Evolutionary conservation across 2,113 vertebrate species (phyloP), one percentile per base, ranked within the genome.

Genomic region (Serilophus lunatus): DNA sequence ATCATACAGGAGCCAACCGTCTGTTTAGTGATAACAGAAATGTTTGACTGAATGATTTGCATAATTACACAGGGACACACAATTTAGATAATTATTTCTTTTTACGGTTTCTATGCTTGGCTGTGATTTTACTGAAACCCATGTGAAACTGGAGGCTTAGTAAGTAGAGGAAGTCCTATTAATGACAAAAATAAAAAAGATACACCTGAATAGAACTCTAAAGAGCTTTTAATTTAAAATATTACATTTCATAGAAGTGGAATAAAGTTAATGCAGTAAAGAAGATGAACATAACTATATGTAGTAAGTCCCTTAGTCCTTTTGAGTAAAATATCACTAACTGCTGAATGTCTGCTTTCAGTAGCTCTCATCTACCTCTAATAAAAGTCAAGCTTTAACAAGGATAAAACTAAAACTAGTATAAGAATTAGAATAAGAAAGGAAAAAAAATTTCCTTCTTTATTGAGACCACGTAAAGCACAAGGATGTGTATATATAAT

Each of bases 21-120:
- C 57, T 74, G 33, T 72, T 96, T 76, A 85, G 82, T 75, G 72
- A 71, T 80, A 94, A 88, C 35, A 83, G 29, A 82, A 89, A 82
- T 82, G 70, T 91, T 95, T 92, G 82, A 31, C 47, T 65, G 85
- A 91, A 80, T 70, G 22, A 77, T 70, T 94, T 88, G 17, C 59
- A 44, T 70, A 77, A 82, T 82, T 79, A 77, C 42, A 66, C 11
- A 77, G 80, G 24, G 63, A 42, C 16, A 85, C 13, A 40, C 10
- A 61, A 54, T 77, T 94, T 77, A 84, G 66, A 50, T 72, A 87
- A 90, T 88, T 35, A 79, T 14, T 63, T 91, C 17, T 63, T 90
- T 94, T 88, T 68, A 70, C 28, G 23, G 51, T 86, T 93, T 86
- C 22, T 61, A 3, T 68, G 47, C 28, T 77, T 88, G 68, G 31